Conservation (phyloP, 2,113 vertebrate species). For the Geothlypis trichas region DNA sequence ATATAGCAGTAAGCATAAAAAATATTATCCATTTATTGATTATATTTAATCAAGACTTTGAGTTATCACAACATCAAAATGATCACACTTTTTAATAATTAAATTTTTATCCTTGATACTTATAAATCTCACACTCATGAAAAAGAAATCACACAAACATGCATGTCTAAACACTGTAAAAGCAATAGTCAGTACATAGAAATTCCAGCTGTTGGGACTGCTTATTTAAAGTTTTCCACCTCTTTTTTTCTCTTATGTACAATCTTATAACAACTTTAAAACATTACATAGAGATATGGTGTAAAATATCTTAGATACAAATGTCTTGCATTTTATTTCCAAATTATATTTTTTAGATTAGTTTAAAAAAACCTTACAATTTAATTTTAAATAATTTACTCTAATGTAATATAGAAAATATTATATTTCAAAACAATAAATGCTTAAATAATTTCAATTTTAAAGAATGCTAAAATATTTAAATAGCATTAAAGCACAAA, state of each 20-base stretch:
- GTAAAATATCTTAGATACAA: not conserved
- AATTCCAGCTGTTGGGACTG: not conserved
- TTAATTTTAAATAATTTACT: not conserved
- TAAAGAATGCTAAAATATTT: not conserved
- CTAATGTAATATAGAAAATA: not conserved
- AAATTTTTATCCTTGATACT: not conserved
- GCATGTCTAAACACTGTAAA: not conserved
- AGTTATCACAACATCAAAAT: not conserved
- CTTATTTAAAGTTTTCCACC: not conserved
- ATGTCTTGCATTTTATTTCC: not conserved
- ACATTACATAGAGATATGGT: accelerated
- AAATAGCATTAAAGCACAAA: not conserved
- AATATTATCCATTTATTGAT: not conserved
- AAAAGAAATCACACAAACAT: not conserved
- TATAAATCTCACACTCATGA: not conserved
- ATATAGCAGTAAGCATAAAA: not conserved
- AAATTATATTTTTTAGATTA: not conserved
- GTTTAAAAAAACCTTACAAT: not conserved
- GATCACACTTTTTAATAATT: not conserved
- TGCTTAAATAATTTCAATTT: not conserved
- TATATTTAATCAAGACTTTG: not conserved
- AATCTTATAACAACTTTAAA: not conserved
- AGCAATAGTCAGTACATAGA: not conserved
- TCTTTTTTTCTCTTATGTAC: not conserved
- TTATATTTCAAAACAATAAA: not conserved